Conservation (phyloP, 2,797 vertebrate genomes). For the Falco novaeseelandiae region DNA sequence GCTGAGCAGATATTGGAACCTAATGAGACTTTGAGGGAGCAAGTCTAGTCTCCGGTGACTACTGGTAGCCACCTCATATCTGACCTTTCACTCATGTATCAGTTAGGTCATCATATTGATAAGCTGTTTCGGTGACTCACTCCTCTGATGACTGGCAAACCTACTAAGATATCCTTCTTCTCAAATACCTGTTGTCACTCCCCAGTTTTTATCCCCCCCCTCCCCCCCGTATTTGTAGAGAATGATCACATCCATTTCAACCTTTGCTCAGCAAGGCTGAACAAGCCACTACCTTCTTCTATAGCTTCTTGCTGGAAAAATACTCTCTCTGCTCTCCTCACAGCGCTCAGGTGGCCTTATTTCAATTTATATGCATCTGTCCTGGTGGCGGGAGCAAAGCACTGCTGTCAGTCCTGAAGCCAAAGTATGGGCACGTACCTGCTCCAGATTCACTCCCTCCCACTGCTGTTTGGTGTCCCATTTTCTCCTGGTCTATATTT, state of each 20-base stretch:
- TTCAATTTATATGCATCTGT: neutral
- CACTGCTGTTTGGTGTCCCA: neutral
- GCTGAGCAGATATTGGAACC: neutral
- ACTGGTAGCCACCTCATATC: neutral
- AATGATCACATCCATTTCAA: neutral
- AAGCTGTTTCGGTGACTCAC: neutral
- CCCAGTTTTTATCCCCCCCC: neutral
- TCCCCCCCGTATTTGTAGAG: neutral
- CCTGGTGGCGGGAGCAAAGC: neutral
- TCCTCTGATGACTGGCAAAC: neutral
- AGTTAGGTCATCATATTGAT: neutral
- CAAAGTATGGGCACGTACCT: accelerated
- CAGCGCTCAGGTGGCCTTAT: neutral
- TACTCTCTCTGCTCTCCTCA: accelerated
- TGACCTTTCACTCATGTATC: neutral
- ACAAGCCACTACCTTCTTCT: neutral
- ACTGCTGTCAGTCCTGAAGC: neutral
- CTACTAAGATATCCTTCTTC: neutral
- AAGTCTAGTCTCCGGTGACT: neutral
- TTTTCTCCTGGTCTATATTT: neutral
- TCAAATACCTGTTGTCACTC: neutral
- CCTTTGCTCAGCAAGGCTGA: neutral
- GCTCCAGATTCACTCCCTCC: neutral
- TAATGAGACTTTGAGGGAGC: neutral
- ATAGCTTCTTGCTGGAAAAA: neutral